These are phyloP conservation scores for Blera fallax DNA, from an alignment of 2,888 invertebrate genomes.

Conservation along the genomic window DNA sequence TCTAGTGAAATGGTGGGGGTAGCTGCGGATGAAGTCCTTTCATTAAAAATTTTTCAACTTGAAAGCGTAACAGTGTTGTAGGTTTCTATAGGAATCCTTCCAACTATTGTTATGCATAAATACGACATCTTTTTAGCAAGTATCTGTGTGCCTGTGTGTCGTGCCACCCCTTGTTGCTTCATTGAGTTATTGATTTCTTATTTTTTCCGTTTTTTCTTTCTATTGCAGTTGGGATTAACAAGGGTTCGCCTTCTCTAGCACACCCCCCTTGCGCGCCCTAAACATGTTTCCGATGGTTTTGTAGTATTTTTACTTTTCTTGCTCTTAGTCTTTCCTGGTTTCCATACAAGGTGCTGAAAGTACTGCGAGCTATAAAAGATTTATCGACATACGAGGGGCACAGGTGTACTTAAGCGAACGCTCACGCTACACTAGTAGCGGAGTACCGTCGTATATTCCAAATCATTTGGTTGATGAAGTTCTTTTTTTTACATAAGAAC, in stretches of 20 bases:
- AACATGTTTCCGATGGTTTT: conserved; percentile 35
- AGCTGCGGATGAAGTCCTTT: conserved; percentile 33
- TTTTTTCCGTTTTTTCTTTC: conserved; percentile 16
- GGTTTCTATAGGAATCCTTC: conserved; percentile 25
- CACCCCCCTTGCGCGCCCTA: not conserved
- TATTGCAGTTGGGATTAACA: conserved; percentile 34
- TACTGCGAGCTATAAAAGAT: conserved; percentile 50
- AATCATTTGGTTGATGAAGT: conserved; percentile 44
- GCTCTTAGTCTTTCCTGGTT: conserved; percentile 47
- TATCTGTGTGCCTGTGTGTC: not conserved
- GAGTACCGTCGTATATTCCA: not conserved
- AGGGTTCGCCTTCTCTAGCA: not conserved
- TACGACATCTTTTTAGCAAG: conserved; percentile 1
- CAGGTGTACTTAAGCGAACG: conserved; percentile 52
- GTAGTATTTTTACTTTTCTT: conserved; percentile 30
- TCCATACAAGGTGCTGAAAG: conserved; percentile 49
- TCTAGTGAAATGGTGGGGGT: not conserved
- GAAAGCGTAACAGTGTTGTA: not conserved
- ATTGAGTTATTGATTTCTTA: conserved; percentile 60
- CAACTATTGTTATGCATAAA: conserved; percentile 46
- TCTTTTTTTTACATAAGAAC: conserved; percentile 17
- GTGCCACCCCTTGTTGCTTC: conserved; percentile 52
- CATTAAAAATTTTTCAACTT: conserved; percentile 46
- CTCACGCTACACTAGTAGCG: not conserved
- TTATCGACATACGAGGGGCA: conserved; percentile 55